Evolutionary conservation across 2,113 vertebrate genomes (phyloP), one percentile per base, ranked within the genome.

Genomic region (Carassius carassius): DNA sequence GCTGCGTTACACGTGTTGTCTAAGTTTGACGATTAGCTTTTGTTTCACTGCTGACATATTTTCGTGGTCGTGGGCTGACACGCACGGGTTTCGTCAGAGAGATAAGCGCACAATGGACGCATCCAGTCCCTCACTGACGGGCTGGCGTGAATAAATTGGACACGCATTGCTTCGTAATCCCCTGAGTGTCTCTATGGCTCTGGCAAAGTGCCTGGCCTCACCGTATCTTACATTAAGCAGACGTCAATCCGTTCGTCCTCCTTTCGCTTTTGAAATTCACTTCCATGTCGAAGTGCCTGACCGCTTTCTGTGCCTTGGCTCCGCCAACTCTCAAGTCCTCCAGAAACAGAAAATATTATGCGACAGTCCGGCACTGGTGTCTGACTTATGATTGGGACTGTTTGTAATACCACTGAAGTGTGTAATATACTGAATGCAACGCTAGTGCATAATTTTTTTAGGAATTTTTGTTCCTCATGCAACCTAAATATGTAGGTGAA

Each of bases 131-230:
- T 88, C 85, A 88, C 70, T 72, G 54, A 85, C 87, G 84, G 85
- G 86, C 84, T 84, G 85, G 75, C 88, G 87, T 90, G 89, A 88
- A 91, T 90, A 90, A 86, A 88, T 90, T 90, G 87, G 89, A 90
- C 85, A 90, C 89, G 89, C 90, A 91, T 91, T 90, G 85, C 89
- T 90, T 85, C 56, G 85, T 89, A 90, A 88, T 91, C 90, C 90
- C 89, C 72, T 37, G 87, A 87, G 82, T 86, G 87, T 89, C 89
- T 89, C 82, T 87, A 83, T 70, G 82, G 88, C 81, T 72, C 84
- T 87, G 87, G 87, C 83, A 83, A 86, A 76, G 78, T 85, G 87
- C 87, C 88, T 84, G 86, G 86, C 84, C 87, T 88, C 86, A 85
- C 87, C 86, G 75, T 91, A 89, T 91, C 89, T 81, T 87, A 88